A percentile compares a stretch with the other conserved stretches of the same genome.
Evolutionary conservation across 35 echinoderm and acorn worm species (phyloP).

Genomic region (Apostichopus parvimensis): DNA sequence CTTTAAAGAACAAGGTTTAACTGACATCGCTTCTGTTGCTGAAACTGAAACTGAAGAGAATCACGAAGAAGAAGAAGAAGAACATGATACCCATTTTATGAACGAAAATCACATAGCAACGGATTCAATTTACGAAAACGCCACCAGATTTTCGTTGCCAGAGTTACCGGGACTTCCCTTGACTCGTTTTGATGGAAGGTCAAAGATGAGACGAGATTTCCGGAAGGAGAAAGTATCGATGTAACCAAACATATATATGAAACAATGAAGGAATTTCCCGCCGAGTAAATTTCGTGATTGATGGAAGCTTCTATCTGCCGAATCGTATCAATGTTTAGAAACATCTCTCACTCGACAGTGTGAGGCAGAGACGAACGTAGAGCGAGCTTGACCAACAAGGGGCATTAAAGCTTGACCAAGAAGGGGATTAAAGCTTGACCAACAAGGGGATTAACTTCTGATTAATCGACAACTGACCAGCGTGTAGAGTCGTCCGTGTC

Average conservation of each 20-base stretch:
- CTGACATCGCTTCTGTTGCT: not conserved
- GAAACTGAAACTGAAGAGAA: not conserved
- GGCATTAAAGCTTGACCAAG: too few species aligned
- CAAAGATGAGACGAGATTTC: not conserved
- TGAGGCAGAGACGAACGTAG: too few species aligned
- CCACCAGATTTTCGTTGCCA: slow-evolving; percentile 38
- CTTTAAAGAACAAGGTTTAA: not conserved
- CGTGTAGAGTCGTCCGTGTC: too few species aligned
- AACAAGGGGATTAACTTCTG: too few species aligned
- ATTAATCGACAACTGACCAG: too few species aligned
- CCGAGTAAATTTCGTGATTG: too few species aligned
- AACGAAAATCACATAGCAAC: not conserved
- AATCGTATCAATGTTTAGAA: too few species aligned
- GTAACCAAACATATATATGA: not conserved
- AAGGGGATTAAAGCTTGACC: too few species aligned
- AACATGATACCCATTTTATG: not conserved
- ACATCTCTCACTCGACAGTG: too few species aligned
- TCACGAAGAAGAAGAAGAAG: not conserved
- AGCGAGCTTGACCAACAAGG: too few species aligned
- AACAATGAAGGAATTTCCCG: too few species aligned
- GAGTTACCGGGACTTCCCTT: slow-evolving; percentile 31
- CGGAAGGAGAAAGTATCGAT: slow-evolving; percentile 10
- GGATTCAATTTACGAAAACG: slow-evolving; percentile 41
- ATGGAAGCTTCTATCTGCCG: too few species aligned
- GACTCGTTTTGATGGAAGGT: not conserved